Evolutionary conservation across 2,888 invertebrate genomes (phyloP).

Genomic region (Neocrepidodera transversa): DNA sequence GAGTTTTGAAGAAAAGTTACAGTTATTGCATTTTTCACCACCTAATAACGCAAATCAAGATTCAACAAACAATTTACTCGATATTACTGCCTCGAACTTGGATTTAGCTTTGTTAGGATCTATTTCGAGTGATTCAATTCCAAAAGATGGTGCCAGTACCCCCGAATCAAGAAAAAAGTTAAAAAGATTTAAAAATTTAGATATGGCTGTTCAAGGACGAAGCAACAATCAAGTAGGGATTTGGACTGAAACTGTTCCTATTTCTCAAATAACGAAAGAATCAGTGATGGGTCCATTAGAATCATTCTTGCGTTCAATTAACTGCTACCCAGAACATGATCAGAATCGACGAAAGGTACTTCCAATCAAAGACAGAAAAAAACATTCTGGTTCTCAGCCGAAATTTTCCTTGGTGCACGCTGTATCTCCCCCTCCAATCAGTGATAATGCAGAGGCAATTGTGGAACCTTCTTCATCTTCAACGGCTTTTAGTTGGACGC

Average conservation of each 20-base stretch:
- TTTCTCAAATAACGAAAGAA: slow-evolving; percentile 50
- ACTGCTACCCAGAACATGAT: slow-evolving; percentile 57
- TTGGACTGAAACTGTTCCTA: slow-evolving; percentile 53
- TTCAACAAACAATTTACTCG: slow-evolving; percentile 35
- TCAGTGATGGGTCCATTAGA: slow-evolving; percentile 57
- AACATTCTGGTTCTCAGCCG: slow-evolving; percentile 31
- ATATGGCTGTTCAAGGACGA: slow-evolving; percentile 15
- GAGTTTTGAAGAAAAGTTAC: slow-evolving; percentile 64
- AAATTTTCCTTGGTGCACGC: slow-evolving; percentile 36
- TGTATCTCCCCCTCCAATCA: slow-evolving; percentile 47
- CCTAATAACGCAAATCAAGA: slow-evolving; percentile 15
- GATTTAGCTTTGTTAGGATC: slow-evolving; percentile 44
- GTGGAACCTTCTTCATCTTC: slow-evolving; percentile 48
- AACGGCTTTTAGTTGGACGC: slow-evolving; percentile 58
- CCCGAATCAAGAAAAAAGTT: slow-evolving; percentile 42
- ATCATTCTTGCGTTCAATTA: slow-evolving; percentile 56
- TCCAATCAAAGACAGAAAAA: slow-evolving; percentile 37
- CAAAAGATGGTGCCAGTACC: slow-evolving; percentile 35
- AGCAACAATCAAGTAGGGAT: slow-evolving; percentile 29
- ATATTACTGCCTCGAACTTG: slow-evolving; percentile 50
- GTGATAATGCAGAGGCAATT: slow-evolving; percentile 47
- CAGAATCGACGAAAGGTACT: slow-evolving; percentile 45
- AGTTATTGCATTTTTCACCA: slow-evolving; percentile 55
- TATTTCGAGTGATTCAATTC: slow-evolving; percentile 33
- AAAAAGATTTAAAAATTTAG: slow-evolving; percentile 41